Conservation (phyloP, 2,888 invertebrate species). For the Pandemis cinnamomeana region DNA sequence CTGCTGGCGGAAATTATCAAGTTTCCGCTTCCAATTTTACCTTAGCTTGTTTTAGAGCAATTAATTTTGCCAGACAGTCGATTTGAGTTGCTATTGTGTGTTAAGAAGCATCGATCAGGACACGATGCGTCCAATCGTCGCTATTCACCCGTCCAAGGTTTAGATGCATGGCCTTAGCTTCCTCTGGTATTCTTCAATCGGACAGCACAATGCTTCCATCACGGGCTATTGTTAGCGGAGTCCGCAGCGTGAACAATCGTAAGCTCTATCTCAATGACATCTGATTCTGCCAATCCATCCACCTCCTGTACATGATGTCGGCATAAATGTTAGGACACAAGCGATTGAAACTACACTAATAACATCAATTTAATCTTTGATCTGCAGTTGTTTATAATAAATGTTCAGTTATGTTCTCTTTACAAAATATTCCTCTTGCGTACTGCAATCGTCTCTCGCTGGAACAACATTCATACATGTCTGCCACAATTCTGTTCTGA, state of each 20-base stretch:
- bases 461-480: constrained; percentile 28
- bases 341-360: constrained; percentile 16
- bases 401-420: neutral
- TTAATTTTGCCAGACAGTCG: constrained; percentile 46
- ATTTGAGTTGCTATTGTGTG: constrained; percentile 47
- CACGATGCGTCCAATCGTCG: constrained; percentile 50
- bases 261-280: constrained; percentile 78
- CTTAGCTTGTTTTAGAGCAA: constrained; percentile 52
- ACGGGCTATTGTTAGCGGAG: constrained; percentile 66
- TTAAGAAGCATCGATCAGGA: constrained; percentile 48
- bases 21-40: constrained; percentile 70
- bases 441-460: constrained; percentile 12
- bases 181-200: constrained; percentile 70
- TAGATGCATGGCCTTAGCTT: constrained; percentile 71
- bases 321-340: constrained; percentile 38
- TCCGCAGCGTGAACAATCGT: constrained; percentile 60
- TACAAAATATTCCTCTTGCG: neutral
- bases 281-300: constrained; percentile 64
- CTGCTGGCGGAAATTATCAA: constrained; percentile 54
- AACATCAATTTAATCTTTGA: neutral
- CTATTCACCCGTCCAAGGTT: constrained; percentile 76
- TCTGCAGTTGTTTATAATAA: neutral
- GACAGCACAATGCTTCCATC: constrained; percentile 77
- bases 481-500: constrained; percentile 39
- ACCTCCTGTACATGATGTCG: constrained; percentile 45